A percentile compares a stretch with the other conserved stretches of the same genome.
phyloP scores from a whole-genome alignment of 2,113 vertebrate species.

The Caretta caretta region DNA sequence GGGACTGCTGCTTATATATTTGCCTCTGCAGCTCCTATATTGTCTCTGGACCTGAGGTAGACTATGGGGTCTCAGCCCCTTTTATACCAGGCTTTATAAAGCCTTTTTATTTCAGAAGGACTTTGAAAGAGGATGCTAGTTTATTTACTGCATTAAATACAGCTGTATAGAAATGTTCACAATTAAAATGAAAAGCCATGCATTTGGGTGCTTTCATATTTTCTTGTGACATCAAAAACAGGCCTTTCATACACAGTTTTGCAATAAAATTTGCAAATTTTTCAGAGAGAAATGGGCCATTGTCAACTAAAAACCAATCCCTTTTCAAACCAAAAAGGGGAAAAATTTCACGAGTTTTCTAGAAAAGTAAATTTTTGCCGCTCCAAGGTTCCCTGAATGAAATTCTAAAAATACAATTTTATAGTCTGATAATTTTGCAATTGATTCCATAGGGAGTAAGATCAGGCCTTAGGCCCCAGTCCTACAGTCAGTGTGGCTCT shows the following conservation, averaged over 20 bases:
- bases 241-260: background rate
- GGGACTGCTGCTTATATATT: background rate
- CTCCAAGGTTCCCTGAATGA: background rate
- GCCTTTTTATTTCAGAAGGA: background rate
- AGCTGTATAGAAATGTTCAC: background rate
- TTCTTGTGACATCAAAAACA: background rate
- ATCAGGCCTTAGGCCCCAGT: background rate
- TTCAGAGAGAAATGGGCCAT: background rate
- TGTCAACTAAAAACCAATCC: background rate
- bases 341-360: background rate
- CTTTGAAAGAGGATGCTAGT: background rate
- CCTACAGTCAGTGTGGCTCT: background rate
- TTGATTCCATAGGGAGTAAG: fast-evolving
- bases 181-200: background rate
- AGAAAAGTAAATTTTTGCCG: background rate
- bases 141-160: background rate
- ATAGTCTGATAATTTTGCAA: background rate
- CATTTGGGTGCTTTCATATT: background rate
- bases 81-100: background rate
- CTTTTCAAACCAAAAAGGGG: background rate
- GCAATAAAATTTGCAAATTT: background rate
- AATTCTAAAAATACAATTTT: background rate
- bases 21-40: background rate
- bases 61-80: too few relatives aligned
- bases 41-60: background rate